phyloP scores from a whole-genome alignment of 2,113 vertebrate species.

The Lampris megalopsis region DNA sequence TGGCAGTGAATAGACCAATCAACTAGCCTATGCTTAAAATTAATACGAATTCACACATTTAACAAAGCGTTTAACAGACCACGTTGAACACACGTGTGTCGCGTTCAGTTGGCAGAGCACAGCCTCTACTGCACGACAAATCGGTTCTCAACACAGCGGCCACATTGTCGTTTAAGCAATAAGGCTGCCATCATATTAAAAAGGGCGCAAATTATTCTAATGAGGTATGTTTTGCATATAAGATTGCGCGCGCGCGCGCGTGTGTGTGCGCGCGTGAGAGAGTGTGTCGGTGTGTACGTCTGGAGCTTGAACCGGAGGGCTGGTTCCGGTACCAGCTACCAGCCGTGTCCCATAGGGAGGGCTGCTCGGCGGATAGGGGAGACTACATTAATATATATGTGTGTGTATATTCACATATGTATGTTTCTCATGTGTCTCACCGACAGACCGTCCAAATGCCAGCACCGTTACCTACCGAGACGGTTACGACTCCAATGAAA shows the following conservation, averaged over 20 bases:
- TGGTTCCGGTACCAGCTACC: too few relatives aligned
- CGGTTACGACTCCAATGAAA: slow-evolving; percentile 48
- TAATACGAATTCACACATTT: neutral
- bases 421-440: too few relatives aligned
- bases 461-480: slow-evolving; percentile 60
- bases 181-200: slow-evolving; percentile 28
- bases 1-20: neutral
- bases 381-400: neutral
- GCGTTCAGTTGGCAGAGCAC: slow-evolving; percentile 3
- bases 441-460: slow-evolving; percentile 65
- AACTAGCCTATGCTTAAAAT: neutral
- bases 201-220: slow-evolving; percentile 6
- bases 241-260: slow-evolving; percentile 27
- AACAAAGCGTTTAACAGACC: neutral
- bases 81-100: neutral
- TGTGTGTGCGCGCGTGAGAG: neutral
- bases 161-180: slow-evolving; percentile 24
- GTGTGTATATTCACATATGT: too few relatives aligned
- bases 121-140: slow-evolving; percentile 61
- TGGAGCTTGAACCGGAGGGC: neutral
- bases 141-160: slow-evolving; percentile 3
- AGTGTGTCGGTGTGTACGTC: neutral
- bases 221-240: slow-evolving; percentile 27
- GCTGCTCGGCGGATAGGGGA: neutral
- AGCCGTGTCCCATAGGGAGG: slow-evolving; percentile 20